Evolutionary conservation across 2,797 vertebrate species (phyloP).

Genomic region (Alca torda): DNA sequence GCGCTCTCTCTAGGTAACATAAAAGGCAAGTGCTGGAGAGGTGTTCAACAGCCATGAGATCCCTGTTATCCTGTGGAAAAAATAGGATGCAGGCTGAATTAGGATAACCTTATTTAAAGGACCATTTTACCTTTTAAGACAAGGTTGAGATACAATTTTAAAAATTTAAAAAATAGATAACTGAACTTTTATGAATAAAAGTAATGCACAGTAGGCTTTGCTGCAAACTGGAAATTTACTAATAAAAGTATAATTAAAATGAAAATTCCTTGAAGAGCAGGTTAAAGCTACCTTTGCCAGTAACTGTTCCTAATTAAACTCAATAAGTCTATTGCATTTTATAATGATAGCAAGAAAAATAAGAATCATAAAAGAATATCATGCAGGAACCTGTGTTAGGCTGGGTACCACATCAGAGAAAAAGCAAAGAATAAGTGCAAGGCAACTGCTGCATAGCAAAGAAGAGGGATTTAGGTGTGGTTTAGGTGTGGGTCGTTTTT

Average conservation of each 20-base stretch:
- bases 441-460: background rate
- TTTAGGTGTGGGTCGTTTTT: background rate
- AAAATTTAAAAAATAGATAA: no score
- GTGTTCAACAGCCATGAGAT: background rate
- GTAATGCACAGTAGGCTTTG: background rate
- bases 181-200: no score
- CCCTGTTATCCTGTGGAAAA: background rate
- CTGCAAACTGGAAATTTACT: background rate
- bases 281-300: background rate
- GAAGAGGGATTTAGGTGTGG: background rate
- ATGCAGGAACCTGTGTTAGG: background rate
- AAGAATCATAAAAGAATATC: background rate
- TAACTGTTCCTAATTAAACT: background rate
- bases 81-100: background rate
- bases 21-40: background rate
- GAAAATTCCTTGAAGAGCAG: constrained; percentile 9
- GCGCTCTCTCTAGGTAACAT: background rate
- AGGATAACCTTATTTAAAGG: background rate
- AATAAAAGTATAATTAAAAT: constrained; percentile 12
- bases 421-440: background rate
- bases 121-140: background rate
- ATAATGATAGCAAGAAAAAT: background rate
- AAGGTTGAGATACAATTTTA: background rate
- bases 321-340: background rate
- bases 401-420: background rate